Evolutionary conservation across 2,888 invertebrate genomes (phyloP).

Genomic region (Drosophila kanekoi): DNA sequence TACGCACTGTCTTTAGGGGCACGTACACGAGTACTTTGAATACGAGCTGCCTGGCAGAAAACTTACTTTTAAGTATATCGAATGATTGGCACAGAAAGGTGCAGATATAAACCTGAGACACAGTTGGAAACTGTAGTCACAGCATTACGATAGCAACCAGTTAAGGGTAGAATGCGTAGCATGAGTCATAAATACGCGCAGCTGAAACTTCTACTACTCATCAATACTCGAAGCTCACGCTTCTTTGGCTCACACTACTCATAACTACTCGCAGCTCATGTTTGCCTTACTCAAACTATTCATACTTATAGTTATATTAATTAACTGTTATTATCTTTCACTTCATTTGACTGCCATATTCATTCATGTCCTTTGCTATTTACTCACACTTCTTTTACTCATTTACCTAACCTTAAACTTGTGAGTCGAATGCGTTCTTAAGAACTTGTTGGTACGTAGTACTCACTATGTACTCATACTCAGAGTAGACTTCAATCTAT

Average conservation of each 20-base stretch:
- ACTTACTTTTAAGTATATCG: conserved; percentile 18
- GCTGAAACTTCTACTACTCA: background rate
- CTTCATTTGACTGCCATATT: too few relatives aligned
- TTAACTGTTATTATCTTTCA: too few relatives aligned
- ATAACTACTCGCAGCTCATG: background rate
- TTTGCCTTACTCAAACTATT: background rate
- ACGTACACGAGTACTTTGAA: conserved; percentile 52
- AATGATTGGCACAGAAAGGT: background rate
- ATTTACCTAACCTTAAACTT: too few relatives aligned
- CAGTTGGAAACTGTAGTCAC: background rate
- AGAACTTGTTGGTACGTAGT: too few relatives aligned
- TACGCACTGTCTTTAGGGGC: conserved; percentile 49
- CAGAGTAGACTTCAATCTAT: too few relatives aligned
- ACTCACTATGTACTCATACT: background rate
- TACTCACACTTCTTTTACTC: too few relatives aligned
- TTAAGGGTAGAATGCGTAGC: too few relatives aligned
- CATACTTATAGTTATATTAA: background rate
- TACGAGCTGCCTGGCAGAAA: conserved; percentile 10
- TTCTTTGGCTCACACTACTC: too few relatives aligned
- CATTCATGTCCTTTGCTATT: too few relatives aligned
- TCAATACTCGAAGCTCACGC: too few relatives aligned
- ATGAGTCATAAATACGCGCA: background rate
- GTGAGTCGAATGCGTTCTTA: too few relatives aligned
- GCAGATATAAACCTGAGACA: background rate
- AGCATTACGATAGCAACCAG: background rate